Evolutionary conservation across 2,888 invertebrate species (phyloP).

Genomic region (Bruchidius siliquastri): DNA sequence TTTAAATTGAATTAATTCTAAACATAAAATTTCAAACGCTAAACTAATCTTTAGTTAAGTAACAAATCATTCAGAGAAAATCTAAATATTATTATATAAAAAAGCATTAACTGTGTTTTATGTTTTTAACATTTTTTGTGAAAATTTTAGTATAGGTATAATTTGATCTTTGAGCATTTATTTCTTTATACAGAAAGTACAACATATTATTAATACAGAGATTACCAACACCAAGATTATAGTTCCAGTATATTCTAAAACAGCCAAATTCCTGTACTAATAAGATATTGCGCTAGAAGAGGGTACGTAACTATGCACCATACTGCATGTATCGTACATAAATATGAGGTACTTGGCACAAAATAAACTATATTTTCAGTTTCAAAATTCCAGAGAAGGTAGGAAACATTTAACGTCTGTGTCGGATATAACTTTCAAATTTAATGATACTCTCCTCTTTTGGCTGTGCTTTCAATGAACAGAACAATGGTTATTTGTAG

Average conservation of each 20-base stretch:
- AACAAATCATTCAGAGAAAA: constrained; percentile 18
- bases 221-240: constrained; percentile 1
- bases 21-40: constrained; percentile 24
- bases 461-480: background rate
- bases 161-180: constrained; percentile 24
- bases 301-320: background rate
- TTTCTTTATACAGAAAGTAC: constrained; percentile 3
- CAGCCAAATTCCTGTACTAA: background rate
- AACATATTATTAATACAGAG: background rate
- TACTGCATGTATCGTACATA: background rate
- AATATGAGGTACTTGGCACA: constrained; percentile 14
- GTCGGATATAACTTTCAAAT: background rate
- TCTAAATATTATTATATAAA: constrained; percentile 13
- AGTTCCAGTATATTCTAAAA: background rate
- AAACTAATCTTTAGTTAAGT: constrained; percentile 25
- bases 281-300: background rate
- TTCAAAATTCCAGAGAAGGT: background rate
- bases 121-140: constrained; percentile 1
- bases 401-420: background rate
- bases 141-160: constrained; percentile 12
- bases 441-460: background rate
- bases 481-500: background rate
- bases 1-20: constrained; percentile 26
- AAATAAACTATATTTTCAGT: constrained; percentile 6
- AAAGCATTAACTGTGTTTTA: constrained; percentile 14